phyloP scores from a whole-genome alignment of 2,888 invertebrate species.

The Ametastegia equiseti region DNA sequence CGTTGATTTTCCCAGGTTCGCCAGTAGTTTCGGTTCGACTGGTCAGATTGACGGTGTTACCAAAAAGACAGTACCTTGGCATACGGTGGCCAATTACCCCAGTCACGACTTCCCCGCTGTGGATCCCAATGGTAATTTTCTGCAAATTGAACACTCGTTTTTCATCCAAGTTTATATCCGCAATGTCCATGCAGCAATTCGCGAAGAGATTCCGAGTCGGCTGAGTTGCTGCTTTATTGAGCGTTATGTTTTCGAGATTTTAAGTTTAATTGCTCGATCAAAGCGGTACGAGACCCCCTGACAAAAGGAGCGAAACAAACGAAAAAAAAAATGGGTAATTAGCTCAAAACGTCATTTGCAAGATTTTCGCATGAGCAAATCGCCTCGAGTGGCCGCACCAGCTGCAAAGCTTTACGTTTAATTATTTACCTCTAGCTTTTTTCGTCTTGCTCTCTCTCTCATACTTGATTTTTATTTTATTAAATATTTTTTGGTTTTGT shows the following conservation, averaged over 20 bases:
- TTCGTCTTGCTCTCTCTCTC: neutral
- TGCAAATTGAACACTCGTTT: conserved; percentile 72
- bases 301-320: neutral
- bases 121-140: conserved; percentile 96
- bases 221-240: neutral
- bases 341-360: conserved; percentile 25
- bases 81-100: conserved; percentile 96
- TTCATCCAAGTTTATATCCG: neutral
- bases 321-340: conserved; percentile 1
- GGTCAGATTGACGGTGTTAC: conserved; percentile 95
- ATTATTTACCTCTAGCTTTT: conserved; percentile 6
- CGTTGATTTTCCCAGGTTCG: conserved; percentile 91
- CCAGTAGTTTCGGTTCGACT: conserved; percentile 97
- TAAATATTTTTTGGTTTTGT: neutral
- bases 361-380: neutral
- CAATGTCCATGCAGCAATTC: neutral
- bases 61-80: conserved; percentile 94
- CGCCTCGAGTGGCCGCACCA: neutral
- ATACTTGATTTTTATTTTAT: neutral
- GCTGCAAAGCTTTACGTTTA: conserved; percentile 6
- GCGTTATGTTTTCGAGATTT: neutral
- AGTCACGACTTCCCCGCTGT: conserved; percentile 95
- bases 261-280: conserved; percentile 16
- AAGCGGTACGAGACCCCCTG: neutral
- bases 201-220: neutral